Evolutionary conservation across 1,140 invertebrate species (phyloP).

Genomic region (Drosophila ficusphila): DNA sequence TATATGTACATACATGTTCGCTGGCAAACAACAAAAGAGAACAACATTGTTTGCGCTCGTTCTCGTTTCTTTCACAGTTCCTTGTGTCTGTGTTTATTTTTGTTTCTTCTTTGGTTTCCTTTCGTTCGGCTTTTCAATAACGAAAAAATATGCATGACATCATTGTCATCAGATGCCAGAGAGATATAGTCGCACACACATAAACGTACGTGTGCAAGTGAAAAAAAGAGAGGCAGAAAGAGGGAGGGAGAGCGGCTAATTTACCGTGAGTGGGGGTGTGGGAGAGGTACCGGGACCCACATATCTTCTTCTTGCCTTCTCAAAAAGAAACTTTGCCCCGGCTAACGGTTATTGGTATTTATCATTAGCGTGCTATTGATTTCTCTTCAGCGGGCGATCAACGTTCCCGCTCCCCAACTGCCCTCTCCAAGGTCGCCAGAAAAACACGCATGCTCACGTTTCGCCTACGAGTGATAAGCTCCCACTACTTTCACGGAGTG

Average conservation of each 20-base stretch:
- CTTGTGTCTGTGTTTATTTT: slow-evolving; percentile 33
- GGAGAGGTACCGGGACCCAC: slow-evolving; percentile 18
- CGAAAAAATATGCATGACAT: slow-evolving; percentile 82
- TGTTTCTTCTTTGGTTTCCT: slow-evolving; percentile 53
- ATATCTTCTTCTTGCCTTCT: slow-evolving; percentile 2
- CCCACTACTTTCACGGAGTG: neutral
- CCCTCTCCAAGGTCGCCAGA: slow-evolving; percentile 22
- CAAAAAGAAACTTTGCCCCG: slow-evolving; percentile 5
- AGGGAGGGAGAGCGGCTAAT: neutral
- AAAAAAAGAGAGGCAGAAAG: no score
- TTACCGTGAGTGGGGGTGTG: neutral
- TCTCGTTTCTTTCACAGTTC: slow-evolving; percentile 16
- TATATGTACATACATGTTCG: neutral
- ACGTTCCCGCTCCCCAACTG: neutral
- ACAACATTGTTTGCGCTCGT: slow-evolving; percentile 36
- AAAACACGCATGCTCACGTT: slow-evolving; percentile 22
- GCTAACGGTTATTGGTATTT: slow-evolving; percentile 38
- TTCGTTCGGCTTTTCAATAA: slow-evolving; percentile 68
- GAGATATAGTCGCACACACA: slow-evolving; percentile 36
- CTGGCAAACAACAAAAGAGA: slow-evolving; percentile 23
- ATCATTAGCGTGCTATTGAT: slow-evolving; percentile 8
- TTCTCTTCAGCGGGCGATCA: slow-evolving; percentile 7
- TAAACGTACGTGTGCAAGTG: slow-evolving; percentile 5
- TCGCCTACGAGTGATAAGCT: slow-evolving; percentile 22
- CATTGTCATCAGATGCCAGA: slow-evolving; percentile 52